Evolutionary conservation across 2,113 vertebrate species (phyloP), one percentile per base, ranked within the genome.

Genomic region (Alces alces): DNA sequence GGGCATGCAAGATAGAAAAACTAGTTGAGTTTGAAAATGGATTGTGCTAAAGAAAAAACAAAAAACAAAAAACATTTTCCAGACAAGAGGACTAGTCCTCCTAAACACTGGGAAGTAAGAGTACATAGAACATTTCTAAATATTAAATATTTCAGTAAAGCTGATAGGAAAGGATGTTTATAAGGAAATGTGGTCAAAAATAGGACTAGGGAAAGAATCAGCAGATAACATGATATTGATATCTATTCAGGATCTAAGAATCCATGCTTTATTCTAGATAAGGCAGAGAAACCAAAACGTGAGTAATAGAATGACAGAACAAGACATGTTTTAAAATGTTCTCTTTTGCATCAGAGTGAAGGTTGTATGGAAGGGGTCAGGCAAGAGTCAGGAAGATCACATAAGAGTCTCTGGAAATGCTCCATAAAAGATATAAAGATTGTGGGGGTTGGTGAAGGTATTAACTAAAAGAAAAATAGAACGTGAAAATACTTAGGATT

Each of bases 181-280:
- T 78, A 84, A 95, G 64, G 78, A 64, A 93, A 73, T 64, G n/a
- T 85, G n/a, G 47, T 50, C 30, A 73, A 30, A 89, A 87, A 57
- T 28, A 57, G 21, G 58, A 86, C 21, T 64, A 21, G 12, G 76
- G 61, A 96, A 2, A 73, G 2, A 85, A 52, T 50, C 17, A 88
- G 0, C 2, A n/a, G 16, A 23, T 61, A 19, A 27, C 45, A 50
- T 50, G 16, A 80, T 16, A 6, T 12, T 50, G 28, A 19, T 50
- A 50, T 80, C 28, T 80, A 80, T 50, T 80, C 28, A 21, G 28
- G 45, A 80, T 36, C 60, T 64, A 83, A 50, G n/a, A 70, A 39
- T 66, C 36, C 54, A 6, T 86, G 52, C 58, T 85, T 96, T 21
- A 50, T 21, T 39, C 21, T 43, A 79, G 17, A 45, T 47, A 13